phyloP scores from a whole-genome alignment of 2,888 invertebrate species.

The Thymelicus sylvestris region DNA sequence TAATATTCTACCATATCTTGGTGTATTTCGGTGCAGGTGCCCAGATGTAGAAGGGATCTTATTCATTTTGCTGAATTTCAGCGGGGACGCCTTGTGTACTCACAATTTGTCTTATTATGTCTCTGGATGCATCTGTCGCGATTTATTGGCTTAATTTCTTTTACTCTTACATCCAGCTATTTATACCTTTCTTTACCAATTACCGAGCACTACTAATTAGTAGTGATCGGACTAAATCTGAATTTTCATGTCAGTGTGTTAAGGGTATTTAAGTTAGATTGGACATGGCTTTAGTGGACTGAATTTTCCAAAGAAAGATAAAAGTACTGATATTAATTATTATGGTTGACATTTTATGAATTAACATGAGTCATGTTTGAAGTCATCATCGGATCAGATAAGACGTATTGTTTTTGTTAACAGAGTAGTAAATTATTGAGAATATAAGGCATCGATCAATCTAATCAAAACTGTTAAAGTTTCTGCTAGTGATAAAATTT shows the following conservation, averaged over 20 bases:
- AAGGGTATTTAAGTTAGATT: constrained; percentile 10
- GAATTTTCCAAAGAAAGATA: neutral
- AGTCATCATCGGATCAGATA: no score
- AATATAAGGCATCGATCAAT: no score
- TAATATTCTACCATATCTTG: constrained; percentile 74
- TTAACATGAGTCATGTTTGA: no score
- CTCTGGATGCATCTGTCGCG: constrained; percentile 62
- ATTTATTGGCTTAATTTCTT: constrained; percentile 64
- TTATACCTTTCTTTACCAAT: constrained; percentile 63
- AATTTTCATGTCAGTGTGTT: constrained; percentile 60
- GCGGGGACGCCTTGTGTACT: constrained; percentile 50
- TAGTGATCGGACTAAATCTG: constrained; percentile 55
- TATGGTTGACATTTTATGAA: no score
- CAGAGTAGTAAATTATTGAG: no score
- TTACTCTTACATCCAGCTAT: constrained; percentile 57
- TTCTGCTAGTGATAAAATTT: no score
- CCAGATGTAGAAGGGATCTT: constrained; percentile 73
- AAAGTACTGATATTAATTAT: no score
- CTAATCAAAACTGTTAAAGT: no score
- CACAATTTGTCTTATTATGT: constrained; percentile 71
- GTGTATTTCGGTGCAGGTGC: constrained; percentile 79
- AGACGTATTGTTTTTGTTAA: no score
- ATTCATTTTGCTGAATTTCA: constrained; percentile 66
- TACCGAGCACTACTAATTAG: constrained; percentile 71
- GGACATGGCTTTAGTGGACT: neutral